Conservation (phyloP, 2,888 invertebrate species). For the Cantharis lateralis region DNA sequence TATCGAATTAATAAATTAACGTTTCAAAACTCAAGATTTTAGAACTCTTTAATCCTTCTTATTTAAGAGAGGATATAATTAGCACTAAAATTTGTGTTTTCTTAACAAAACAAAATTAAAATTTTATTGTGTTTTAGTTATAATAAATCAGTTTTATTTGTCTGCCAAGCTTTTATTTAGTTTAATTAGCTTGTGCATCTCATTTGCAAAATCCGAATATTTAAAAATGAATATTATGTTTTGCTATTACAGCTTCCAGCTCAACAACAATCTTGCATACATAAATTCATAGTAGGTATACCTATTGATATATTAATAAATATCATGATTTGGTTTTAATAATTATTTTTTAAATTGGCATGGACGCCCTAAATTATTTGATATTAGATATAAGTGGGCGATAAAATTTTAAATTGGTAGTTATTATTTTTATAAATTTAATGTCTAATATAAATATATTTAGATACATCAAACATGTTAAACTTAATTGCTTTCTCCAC, state of each 20-base stretch:
- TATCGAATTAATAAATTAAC: not conserved
- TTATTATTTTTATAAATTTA: constrained; percentile 1
- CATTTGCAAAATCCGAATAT: too few species aligned
- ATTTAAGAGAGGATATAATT: not conserved
- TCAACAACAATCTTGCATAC: not conserved
- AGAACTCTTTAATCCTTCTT: not conserved
- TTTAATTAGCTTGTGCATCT: not conserved
- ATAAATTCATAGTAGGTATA: not conserved
- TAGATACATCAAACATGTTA: constrained; percentile 23
- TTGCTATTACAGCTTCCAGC: not conserved
- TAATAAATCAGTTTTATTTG: not conserved
- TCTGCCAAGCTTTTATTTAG: not conserved
- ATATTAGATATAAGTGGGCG: not conserved
- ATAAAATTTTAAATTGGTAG: not conserved
- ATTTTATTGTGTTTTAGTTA: not conserved
- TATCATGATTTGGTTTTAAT: not conserved
- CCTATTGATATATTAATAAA: not conserved
- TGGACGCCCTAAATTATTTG: not conserved
- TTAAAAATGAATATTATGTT: not conserved
- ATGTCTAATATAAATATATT: constrained; percentile 11
- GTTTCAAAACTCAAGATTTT: not conserved
- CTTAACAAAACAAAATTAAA: not conserved
- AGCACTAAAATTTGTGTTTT: not conserved
- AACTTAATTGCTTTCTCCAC: constrained; percentile 29
- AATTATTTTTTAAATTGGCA: not conserved